Evolutionary conservation across 2,888 invertebrate genomes (phyloP).

Genomic region (Congeria kusceri): DNA sequence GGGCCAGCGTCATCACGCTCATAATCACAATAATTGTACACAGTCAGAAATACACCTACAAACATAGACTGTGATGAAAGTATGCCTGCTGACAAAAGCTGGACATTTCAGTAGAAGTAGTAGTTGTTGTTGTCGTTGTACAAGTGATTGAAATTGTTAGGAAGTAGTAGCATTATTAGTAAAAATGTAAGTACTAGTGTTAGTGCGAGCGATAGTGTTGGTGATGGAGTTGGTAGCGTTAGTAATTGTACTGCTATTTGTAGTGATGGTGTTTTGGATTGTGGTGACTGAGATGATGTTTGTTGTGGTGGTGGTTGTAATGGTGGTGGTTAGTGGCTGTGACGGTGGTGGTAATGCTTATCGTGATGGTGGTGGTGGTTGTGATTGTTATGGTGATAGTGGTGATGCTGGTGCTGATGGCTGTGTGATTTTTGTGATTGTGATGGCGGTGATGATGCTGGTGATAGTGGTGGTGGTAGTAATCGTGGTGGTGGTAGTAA

Average conservation of each 20-base stretch:
- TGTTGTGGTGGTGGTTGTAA: not conserved
- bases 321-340: not conserved
- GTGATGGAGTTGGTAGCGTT: not conserved
- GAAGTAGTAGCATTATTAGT: too few relatives aligned
- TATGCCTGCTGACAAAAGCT: not conserved
- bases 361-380: not conserved
- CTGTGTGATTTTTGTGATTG: not conserved
- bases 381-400: too few relatives aligned
- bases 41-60: slow-evolving; percentile 56
- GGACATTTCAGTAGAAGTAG: too few relatives aligned
- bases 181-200: too few relatives aligned
- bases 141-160: too few relatives aligned
- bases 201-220: not conserved
- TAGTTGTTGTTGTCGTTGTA: too few relatives aligned
- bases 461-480: not conserved
- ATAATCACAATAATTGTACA: slow-evolving; percentile 59
- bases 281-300: too few relatives aligned
- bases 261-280: too few relatives aligned
- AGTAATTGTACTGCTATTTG: too few relatives aligned
- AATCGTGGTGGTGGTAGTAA: too few relatives aligned
- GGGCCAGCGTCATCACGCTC: slow-evolving; percentile 57
- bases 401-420: too few relatives aligned
- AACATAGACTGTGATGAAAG: not conserved
- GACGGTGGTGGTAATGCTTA: not conserved
- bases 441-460: not conserved